A percentile compares a stretch with the other conserved stretches of the same genome.
Evolutionary conservation across 2,888 invertebrate species (phyloP).

Genomic region (Campoplex capitator): DNA sequence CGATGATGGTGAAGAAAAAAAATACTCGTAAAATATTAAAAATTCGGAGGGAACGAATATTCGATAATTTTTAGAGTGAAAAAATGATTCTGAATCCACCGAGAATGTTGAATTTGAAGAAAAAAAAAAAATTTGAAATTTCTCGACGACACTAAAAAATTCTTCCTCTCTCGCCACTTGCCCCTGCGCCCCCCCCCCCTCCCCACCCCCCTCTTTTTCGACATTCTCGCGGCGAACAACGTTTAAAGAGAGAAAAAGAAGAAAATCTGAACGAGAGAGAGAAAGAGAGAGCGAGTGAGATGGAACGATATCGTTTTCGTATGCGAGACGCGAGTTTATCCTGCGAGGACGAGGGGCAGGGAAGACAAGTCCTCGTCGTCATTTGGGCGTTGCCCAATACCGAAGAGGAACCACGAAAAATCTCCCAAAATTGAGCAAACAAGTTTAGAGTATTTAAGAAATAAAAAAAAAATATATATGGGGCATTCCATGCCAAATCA

Average conservation of each 20-base stretch:
- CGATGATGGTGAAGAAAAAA: not conserved
- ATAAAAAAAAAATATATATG: too few relatives aligned
- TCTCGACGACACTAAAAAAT: not conserved
- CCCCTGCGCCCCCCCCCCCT: not conserved
- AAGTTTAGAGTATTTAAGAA: not conserved
- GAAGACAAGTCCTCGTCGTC: constrained; percentile 18
- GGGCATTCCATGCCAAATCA: too few relatives aligned
- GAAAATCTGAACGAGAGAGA: not conserved
- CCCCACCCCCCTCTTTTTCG: not conserved
- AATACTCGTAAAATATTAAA: not conserved
- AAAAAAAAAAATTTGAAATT: not conserved
- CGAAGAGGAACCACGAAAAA: constrained; percentile 14
- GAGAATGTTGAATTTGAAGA: not conserved
- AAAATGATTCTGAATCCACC: not conserved
- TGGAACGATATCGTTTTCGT: constrained; percentile 73
- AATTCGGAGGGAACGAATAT: not conserved
- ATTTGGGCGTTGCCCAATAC: constrained; percentile 42
- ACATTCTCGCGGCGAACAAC: not conserved
- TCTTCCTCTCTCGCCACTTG: not conserved
- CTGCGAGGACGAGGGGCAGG: constrained; percentile 52
- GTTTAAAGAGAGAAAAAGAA: not conserved
- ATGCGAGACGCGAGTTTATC: constrained; percentile 74
- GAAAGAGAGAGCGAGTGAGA: not conserved
- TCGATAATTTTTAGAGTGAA: not conserved
- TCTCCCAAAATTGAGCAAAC: not conserved